These are phyloP conservation scores for Pavo muticus DNA, from an alignment of 2,113 vertebrate species.

Conservation along the genomic window DNA sequence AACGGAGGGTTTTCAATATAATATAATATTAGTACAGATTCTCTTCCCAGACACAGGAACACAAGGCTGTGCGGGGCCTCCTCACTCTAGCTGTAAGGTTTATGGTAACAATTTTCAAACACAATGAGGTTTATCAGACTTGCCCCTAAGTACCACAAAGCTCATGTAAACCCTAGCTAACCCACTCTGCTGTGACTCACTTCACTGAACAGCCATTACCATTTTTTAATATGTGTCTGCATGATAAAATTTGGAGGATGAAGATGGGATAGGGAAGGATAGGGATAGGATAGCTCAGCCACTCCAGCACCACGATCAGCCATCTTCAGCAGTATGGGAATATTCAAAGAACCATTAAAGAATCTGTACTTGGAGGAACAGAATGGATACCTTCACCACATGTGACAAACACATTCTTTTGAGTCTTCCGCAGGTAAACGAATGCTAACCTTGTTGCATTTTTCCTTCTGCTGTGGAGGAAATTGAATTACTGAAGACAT, in stretches of 20 bases:
- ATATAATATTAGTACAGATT: background rate
- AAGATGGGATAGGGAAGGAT: background rate
- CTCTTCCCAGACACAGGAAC: background rate
- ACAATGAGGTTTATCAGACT: background rate
- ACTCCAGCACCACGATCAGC: background rate
- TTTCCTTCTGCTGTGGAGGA: background rate
- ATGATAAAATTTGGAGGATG: background rate
- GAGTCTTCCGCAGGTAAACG: background rate
- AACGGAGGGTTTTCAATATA: background rate
- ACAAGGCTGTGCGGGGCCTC: accelerated
- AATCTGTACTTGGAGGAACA: background rate
- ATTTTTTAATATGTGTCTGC: background rate
- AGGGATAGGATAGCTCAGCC: background rate
- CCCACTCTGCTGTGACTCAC: background rate
- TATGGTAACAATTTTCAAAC: background rate
- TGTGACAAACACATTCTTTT: background rate
- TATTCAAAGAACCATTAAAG: background rate
- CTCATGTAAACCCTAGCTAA: background rate
- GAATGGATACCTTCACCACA: background rate
- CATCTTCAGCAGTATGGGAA: background rate
- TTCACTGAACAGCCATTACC: background rate
- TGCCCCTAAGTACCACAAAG: background rate
- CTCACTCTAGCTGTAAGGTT: background rate
- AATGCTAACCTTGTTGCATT: background rate
- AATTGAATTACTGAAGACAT: background rate